Evolutionary conservation across 1,140 invertebrate species (phyloP).

Genomic region (Drosophila jambulina): DNA sequence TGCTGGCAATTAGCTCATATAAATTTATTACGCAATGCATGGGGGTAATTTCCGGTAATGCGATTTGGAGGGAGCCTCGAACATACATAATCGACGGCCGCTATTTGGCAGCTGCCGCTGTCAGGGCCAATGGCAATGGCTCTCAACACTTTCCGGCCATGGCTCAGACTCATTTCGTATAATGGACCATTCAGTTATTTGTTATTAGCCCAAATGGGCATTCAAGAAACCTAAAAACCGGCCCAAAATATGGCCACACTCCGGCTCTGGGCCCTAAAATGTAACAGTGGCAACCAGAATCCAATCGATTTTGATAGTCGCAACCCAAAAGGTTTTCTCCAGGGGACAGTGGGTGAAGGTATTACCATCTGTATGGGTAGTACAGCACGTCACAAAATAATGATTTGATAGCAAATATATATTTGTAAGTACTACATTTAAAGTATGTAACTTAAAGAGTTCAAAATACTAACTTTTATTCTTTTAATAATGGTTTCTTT

Average conservation of each 20-base stretch:
- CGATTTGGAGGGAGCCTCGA: conserved; percentile 13
- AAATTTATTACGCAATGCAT: conserved; percentile 52
- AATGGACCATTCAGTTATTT: conserved; percentile 75
- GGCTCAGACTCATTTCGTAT: conserved; percentile 55
- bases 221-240: conserved; percentile 60
- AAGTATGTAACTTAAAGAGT: neutral
- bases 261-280: conserved; percentile 2
- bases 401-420: neutral
- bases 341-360: conserved; percentile 11
- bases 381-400: neutral
- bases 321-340: conserved; percentile 29
- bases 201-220: conserved; percentile 73
- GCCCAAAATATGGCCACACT: conserved; percentile 23
- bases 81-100: conserved; percentile 19
- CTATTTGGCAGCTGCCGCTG: conserved; percentile 22
- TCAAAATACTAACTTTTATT: neutral
- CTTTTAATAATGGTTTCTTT: neutral
- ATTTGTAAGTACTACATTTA: too few relatives aligned
- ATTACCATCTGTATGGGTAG: conserved; percentile 3
- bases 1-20: conserved; percentile 55
- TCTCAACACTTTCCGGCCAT: conserved; percentile 45
- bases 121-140: conserved; percentile 37
- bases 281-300: conserved; percentile 43
- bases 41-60: conserved; percentile 45
- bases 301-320: conserved; percentile 75